Evolutionary conservation across 2,888 invertebrate genomes (phyloP), one percentile per base, ranked within the genome.

Genomic region (Rugalucina vietnamica): DNA sequence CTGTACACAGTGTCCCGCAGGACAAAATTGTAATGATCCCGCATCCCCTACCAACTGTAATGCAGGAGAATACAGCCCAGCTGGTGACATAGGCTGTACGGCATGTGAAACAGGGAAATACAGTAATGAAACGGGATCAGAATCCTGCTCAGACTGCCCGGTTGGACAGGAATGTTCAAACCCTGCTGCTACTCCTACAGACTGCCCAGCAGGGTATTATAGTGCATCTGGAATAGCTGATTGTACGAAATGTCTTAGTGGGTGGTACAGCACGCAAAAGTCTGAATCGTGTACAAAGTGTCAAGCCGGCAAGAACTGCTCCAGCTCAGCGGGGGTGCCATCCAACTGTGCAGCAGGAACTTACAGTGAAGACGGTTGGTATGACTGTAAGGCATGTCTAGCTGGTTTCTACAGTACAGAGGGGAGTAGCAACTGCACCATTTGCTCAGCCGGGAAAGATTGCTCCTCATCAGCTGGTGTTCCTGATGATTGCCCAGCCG

Each of bases 291-390:
- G 93, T 84, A 82, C 84, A 2, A 73, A 84, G 2, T 94, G 94
- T 81, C 91, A 91, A 12, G 86, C 90, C 10, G 94, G 94, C 24
- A 85, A 89, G 37, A 80, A 91, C 10, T 94, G 94, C 80, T 81
- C 86, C 1, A 90, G 91, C 74, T 89, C 92, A 34, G 82, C 82
- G 21, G 75, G 77, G 72, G n/a, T 29, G 43, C 79, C 84, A 34
- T 81, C 70, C n/a, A 77, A 50, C 27, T 88, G 82, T 75, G 82
- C 79, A 0, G 81, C 83, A 43, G 87, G 86, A 21, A 89, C 80
- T 10, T 87, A 70, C 21, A 87, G 87, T 79, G 54, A 39, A 24
- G 84, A 80, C 21, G 84, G 88, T 10, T 36, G 54, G 0, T 29
- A 74, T 21, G 82, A 39, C 1, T 88, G 88, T 50, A 37, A 70